Evolutionary conservation across 2,797 vertebrate genomes (phyloP), one percentile per base, ranked within the genome.

Genomic region (Channa striata): DNA sequence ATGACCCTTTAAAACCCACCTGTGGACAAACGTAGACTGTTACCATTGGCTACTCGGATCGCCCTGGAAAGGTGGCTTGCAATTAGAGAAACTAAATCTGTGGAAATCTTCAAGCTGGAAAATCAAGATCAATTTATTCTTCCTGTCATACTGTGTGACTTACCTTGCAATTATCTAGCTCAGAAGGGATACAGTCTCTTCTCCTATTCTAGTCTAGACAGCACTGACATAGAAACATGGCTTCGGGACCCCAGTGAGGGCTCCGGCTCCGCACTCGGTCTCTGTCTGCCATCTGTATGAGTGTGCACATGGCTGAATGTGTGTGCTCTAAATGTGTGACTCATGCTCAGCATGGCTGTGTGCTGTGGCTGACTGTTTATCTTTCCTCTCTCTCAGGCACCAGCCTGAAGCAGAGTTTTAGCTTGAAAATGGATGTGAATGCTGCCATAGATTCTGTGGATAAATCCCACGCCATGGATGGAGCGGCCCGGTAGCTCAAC

Each of bases 271-370:
- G 78, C 66, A 39, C 72, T 76, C 70, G 21, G 61, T 86, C 71
- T 70, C 82, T 59, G 83, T 88, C 77, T 88, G 84, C 85, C 86
- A 86, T 90, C 87, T 91, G 86, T 77, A 83, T 80, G 80, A 84
- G 81, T 81, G 75, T 85, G 82, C 78, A 84, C 82, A 87, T 78
- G 77, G 84, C 86, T 90, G 71, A 85, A 74, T 78, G 79, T 89
- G 86, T 89, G 78, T 78, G 77, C 84, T 87, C 48, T 56, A 53
- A 50, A 59, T 78, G 82, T 78, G 74, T 89, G 88, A 90, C 77
- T 90, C 88, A 88, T 83, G 69, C 81, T 69, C 79, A 76, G 81
- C 74, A 72, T 68, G 83, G 77, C 56, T 80, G 62, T 69, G 68
- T 87, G 46, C 77, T 83, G 81, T 81, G 84, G 47, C 74, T 68